Evolutionary conservation across 2,113 vertebrate genomes (phyloP), one percentile per base, ranked within the genome.

Genomic region (Xiphorhynchus elegans): DNA sequence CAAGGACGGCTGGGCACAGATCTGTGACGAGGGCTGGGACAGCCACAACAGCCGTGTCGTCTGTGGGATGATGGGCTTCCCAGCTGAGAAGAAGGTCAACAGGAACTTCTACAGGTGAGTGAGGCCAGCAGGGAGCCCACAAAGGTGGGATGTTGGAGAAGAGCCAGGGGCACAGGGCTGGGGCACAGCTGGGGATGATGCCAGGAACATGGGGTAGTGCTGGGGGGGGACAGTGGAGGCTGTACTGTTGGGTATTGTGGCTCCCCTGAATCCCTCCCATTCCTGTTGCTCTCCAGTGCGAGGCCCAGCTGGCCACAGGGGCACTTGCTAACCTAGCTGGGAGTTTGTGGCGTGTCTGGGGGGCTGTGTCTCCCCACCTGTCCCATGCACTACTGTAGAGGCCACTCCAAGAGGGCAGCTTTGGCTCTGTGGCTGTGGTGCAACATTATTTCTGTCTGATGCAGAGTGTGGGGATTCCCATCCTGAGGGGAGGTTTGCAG

Each of bases 51-150:
- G 98, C 40, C 99, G 60, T 0, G 99, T 99, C 10, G 12, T 99
- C 97, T 99, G 99, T 1, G 99, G 99, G 81, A 99, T 99, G 99
- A 96, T 99, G 98, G 99, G 99, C 81, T 99, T 99, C 96, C 99
- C 99, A 0, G 96, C 98, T 0, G 99, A 99, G 95, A 99, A 98
- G 94, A 99, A 99, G 84, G 98, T 98, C 98, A 99, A 99, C 98
- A 98, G 97, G 92, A 99, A 98, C 97, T 99, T 99, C 97, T 99
- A 99, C 98, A 99, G 98, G 99, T 99, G 96, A 98, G 98, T 83
- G 68, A 25, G n/a, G 62, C 28, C 0, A 0, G 8, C 46, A 13
- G 6, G 53, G 73, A 68, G 37, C 19, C 11, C 0, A 0, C 0
- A 0, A 25, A 10, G n/a, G 2, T 19, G 56, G 19, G 12, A 14